phyloP scores from a whole-genome alignment of 2,797 vertebrate species.

The Euthynnus affinis region DNA sequence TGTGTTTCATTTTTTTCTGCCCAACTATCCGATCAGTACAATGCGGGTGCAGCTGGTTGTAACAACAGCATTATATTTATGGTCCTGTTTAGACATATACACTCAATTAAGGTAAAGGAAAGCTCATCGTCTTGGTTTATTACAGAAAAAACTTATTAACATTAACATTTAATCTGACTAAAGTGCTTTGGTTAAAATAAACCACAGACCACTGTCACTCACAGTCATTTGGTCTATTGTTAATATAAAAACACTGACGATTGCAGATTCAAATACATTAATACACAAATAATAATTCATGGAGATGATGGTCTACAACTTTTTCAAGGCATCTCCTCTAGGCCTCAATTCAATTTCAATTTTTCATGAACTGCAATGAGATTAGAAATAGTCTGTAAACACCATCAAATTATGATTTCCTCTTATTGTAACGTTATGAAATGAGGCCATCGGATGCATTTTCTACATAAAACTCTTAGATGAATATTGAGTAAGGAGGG shows the following conservation, averaged over 20 bases:
- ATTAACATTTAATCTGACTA: no score
- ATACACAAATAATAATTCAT: not conserved
- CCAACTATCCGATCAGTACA: no score
- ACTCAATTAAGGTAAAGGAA: no score
- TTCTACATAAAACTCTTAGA: not conserved
- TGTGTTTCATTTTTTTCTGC: no score
- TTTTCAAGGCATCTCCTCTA: conserved; percentile 1
- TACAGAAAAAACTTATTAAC: no score
- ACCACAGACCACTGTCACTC: not conserved
- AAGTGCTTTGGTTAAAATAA: no score
- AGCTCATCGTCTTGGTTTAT: no score
- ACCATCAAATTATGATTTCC: conserved; percentile 20
- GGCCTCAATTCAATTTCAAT: conserved; percentile 33
- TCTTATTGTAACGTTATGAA: not conserved
- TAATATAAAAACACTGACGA: not conserved
- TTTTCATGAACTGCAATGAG: conserved; percentile 16
- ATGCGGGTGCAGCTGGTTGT: no score
- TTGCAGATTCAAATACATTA: not conserved
- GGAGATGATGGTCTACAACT: not conserved
- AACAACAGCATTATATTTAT: no score
- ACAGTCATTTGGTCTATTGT: not conserved
- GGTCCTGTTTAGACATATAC: no score
- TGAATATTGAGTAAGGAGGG: not conserved
- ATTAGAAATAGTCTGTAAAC: conserved; percentile 10
- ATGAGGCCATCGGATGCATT: not conserved